Base-by-base conservation (phyloP, 2,797 vertebrate genomes). In the Crocodylus rhombifer region DNA sequence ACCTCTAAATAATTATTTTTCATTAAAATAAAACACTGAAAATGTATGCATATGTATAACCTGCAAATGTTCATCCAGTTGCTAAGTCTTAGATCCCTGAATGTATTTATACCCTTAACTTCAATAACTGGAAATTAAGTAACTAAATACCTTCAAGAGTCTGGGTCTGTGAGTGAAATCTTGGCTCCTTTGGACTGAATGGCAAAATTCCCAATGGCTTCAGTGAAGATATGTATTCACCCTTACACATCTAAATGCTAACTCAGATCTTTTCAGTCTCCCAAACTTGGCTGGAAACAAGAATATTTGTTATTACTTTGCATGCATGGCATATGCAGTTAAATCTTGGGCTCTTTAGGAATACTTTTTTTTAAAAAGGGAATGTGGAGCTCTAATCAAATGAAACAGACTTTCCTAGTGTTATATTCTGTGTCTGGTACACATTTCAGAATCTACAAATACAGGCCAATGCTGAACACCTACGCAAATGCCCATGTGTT, bases 321-420 rank as follows among this genome's bases (percentile, higher is more conserved):
- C 65, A 2, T 6, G 42, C 1, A n/a, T 71, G 67, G 4, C 10
- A 60, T 95, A 61, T 90, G 36, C 28, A 79, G 33, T 84, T 61
- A 84, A 87, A 60, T 61, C 82, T 71, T 87, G 73, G 23, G 13
- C 86, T 81, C 82, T 89, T 94, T 86, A n/a, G 88, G 64, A 67
- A 82, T 25, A 30, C 58, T 91, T 95, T 87, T 86, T 69, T 15
- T 80, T 95, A 89, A 96, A 82, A 13, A 25, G 42, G 42, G 42
- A 51, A 51, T 91, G 3, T 91, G 87, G 55, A 84, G 36, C 71
- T 75, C 82, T 77, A 74, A 75, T 76, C 33, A 90, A 33, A 33
- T 79, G 30, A 9, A 84, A 69, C 82, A 71, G 77, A 81, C 85
- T 94, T 93, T 51, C 84, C 84, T 58, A 95, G 60, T 65, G 17